A percentile compares a stretch with the other conserved stretches of the same genome.
These are phyloP conservation scores for Caenorhabditis panamensis DNA, from an alignment of 2,888 invertebrate genomes.

Conservation along the genomic window DNA sequence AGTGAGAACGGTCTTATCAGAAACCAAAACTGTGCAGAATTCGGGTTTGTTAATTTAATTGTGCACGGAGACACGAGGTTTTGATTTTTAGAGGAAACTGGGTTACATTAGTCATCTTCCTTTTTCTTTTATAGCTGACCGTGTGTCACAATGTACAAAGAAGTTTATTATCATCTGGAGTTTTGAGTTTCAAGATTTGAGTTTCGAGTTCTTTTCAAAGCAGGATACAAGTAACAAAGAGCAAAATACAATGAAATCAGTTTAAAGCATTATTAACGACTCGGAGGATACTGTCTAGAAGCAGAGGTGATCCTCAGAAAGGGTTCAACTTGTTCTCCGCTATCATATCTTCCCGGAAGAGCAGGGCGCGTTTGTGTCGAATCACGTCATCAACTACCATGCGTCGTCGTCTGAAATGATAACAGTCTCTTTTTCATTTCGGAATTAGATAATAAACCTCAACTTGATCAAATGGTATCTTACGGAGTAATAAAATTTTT, in stretches of 20 bases:
- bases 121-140: conserved; percentile 8
- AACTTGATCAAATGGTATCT: conserved; percentile 6
- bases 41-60: conserved; percentile 18
- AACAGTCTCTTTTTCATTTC: conserved; percentile 17
- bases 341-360: conserved; percentile 52
- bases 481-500: neutral
- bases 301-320: conserved; percentile 13
- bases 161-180: neutral
- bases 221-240: neutral
- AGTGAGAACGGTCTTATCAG: conserved; percentile 52
- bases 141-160: neutral
- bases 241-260: conserved; percentile 9
- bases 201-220: conserved; percentile 1
- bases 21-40: conserved; percentile 1
- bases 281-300: conserved; percentile 22
- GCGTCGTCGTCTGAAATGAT: conserved; percentile 55
- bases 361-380: conserved; percentile 52
- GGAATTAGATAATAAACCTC: neutral
- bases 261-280: conserved; percentile 50
- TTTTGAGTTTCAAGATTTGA: neutral
- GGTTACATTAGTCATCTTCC: neutral
- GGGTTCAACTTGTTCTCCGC: conserved; percentile 26
- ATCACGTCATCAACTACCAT: conserved; percentile 58
- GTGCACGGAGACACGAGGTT: conserved; percentile 7
- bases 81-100: neutral